Conservation (phyloP, 1,140 invertebrate species). For the Aradophagus sp. region DNA sequence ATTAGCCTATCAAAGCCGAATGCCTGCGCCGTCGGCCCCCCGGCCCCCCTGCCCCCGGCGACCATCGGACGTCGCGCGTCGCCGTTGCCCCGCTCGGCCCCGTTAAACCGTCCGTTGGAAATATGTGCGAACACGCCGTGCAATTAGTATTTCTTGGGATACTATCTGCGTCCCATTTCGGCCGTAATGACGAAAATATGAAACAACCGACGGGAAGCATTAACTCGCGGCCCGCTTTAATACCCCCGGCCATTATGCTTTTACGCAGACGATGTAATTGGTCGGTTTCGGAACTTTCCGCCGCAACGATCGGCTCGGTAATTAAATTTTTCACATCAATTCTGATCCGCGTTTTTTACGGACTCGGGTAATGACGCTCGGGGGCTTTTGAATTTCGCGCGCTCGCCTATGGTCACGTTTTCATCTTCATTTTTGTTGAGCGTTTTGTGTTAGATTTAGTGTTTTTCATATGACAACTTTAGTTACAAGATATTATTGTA, state of each 20-base stretch:
- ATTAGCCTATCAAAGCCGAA: slow-evolving; percentile 74
- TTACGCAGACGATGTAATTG: slow-evolving; percentile 22
- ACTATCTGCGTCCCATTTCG: slow-evolving; percentile 52
- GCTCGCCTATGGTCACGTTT: no score
- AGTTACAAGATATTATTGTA: no score
- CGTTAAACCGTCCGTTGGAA: slow-evolving; percentile 54
- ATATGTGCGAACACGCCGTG: slow-evolving; percentile 63
- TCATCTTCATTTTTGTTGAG: no score
- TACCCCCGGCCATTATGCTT: slow-evolving; percentile 27
- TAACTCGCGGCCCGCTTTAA: slow-evolving; percentile 26
- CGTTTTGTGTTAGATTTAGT: no score
- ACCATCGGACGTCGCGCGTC: slow-evolving; percentile 30
- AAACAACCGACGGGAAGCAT: slow-evolving; percentile 31
- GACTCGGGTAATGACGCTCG: no score
- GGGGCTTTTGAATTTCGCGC: no score
- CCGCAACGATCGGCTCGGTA: no score
- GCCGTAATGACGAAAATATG: slow-evolving; percentile 40
- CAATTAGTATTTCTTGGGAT: slow-evolving; percentile 68
- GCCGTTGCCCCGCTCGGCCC: slow-evolving; percentile 32
- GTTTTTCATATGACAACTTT: no score
- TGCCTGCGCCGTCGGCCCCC: slow-evolving; percentile 58
- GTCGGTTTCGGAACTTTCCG: slow-evolving; percentile 26
- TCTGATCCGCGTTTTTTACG: no score
- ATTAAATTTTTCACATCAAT: no score
- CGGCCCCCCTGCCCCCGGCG: no score